Base-by-base conservation (phyloP, 2,888 invertebrate genomes). In the Pimpla rufipes region DNA sequence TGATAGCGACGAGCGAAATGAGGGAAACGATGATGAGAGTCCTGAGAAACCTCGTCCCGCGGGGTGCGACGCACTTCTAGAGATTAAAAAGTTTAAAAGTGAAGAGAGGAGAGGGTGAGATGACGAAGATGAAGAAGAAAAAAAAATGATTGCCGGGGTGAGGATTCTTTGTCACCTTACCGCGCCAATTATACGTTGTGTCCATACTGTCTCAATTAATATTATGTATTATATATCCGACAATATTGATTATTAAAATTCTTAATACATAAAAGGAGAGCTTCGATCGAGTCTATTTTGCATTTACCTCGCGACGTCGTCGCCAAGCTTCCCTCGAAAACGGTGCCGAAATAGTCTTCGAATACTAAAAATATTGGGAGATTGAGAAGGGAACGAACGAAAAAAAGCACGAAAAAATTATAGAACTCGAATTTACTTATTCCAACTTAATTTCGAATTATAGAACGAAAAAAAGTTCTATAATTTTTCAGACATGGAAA, bases 191-290 rank as follows among this genome's bases (percentile, higher is more conserved):
- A 91, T 90, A 91, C 91, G 88, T 90, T 92, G 90, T 92, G 92
- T 92, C 93, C 91, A 92, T 91, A 91, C 86, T 91, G 91, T 92
- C 91, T 92, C 92, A 92, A 93, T 92, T 92, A 92, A 90, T 90
- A 91, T 89, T 91, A 91, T 92, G 91, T 92, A 92, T 91, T 91
- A 92, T 92, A 92, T 92, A 93, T 91, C 90, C 90, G 92, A 93
- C 92, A 93, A 93, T 93, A 93, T 93, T 92, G 91, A 93, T 93
- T 92, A 93, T 92, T 93, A 93, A 93, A 92, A 91, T 91, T 92
- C 93, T 93, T 92, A 91, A 92, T 92, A 92, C 90, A 92, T 90
- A 89, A 85, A 85, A 81, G 40, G 45, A 70, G 47, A 29, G 59
- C 21, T 57, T 47, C n/a, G n/a, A 42, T 5, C 29, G 42, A 7